Conservation (phyloP, 1,140 invertebrate species). For the Psilanteris sp. region DNA sequence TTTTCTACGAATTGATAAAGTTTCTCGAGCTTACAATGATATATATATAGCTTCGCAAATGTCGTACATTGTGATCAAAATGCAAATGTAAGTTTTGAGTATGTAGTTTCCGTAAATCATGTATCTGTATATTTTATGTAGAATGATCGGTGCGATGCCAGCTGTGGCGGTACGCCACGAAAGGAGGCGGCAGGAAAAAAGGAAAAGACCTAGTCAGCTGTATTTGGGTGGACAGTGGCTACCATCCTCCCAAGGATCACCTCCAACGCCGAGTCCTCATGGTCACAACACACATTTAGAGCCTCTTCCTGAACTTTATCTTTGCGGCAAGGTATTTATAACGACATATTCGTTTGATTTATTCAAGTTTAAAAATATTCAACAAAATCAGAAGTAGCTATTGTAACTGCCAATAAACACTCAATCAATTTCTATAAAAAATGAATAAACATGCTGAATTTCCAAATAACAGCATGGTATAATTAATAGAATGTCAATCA, state of each 20-base stretch:
- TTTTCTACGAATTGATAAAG: no score
- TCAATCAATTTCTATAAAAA: no score
- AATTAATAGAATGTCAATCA: no score
- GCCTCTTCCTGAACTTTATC: constrained; percentile 84
- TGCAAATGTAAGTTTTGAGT: constrained; percentile 8
- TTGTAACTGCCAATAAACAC: no score
- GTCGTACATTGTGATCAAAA: no score
- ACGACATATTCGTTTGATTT: no score
- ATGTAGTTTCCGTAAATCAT: neutral
- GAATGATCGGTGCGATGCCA: constrained; percentile 92
- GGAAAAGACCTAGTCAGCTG: constrained; percentile 85
- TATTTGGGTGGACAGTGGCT: constrained; percentile 83
- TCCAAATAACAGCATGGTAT: no score
- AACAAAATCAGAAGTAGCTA: no score
- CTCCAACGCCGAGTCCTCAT: constrained; percentile 81
- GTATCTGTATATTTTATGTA: constrained; percentile 62
- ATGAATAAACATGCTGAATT: no score
- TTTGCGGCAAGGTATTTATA: constrained; percentile 88
- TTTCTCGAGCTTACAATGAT: no score
- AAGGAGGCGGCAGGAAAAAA: constrained; percentile 86
- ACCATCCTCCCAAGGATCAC: constrained; percentile 82
- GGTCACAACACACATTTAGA: constrained; percentile 80
- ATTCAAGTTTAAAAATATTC: no score
- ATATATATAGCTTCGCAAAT: no score
- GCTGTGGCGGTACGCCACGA: constrained; percentile 91